Conservation (phyloP, 1,140 invertebrate species). For the Chrysoperla carnea region DNA sequence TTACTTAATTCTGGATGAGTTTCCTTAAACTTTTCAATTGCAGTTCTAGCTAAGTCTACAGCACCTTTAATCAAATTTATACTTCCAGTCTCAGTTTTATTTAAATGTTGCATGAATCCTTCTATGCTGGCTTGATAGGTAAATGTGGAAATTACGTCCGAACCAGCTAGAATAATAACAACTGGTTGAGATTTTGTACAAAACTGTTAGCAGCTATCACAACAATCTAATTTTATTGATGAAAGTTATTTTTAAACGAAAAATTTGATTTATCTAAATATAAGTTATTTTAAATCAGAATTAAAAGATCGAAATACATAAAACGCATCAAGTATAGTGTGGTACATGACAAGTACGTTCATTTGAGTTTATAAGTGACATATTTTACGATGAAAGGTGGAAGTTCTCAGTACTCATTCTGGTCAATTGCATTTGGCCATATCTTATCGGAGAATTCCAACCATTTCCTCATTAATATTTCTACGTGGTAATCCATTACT, state of each 20-base stretch:
- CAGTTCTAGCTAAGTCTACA: slow-evolving; percentile 24
- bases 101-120: slow-evolving; percentile 30
- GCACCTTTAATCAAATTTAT: slow-evolving; percentile 27
- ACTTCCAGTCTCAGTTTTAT: slow-evolving; percentile 23
- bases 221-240: slow-evolving; percentile 3
- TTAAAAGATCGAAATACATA: too few species aligned
- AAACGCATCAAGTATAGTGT: not conserved
- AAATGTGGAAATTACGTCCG: slow-evolving; percentile 37
- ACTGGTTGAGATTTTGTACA: not conserved
- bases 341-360: too few species aligned
- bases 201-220: not conserved
- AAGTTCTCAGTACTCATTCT: too few species aligned
- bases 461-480: too few species aligned
- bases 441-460: too few species aligned
- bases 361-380: too few species aligned
- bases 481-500: too few species aligned
- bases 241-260: too few species aligned
- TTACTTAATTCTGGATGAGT: slow-evolving; percentile 4
- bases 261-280: slow-evolving; percentile 1
- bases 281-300: too few species aligned
- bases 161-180: slow-evolving; percentile 25
- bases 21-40: slow-evolving; percentile 11
- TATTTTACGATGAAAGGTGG: too few species aligned
- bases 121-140: slow-evolving; percentile 42
- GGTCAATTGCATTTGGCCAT: too few species aligned